Base-by-base conservation (phyloP, 2,113 vertebrate species). In the Datnioides undecimradiatus region DNA sequence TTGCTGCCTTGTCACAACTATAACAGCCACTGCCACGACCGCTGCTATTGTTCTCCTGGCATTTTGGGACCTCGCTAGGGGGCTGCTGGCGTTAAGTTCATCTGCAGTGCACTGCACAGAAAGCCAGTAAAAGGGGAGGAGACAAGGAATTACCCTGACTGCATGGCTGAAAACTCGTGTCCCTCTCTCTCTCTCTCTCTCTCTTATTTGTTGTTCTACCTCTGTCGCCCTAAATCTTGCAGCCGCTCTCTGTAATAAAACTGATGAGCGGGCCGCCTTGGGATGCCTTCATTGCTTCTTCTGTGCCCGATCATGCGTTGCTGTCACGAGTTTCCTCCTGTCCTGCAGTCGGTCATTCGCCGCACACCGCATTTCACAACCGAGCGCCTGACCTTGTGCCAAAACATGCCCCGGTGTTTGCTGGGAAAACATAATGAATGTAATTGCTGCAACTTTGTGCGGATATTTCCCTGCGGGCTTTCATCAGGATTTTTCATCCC, bases 401-500 rank as follows among this genome's bases (percentile, higher is more conserved):
- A 10, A 60, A 60, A 46, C 60, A 16, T 7, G 14, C 46, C 68
- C 5, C 2, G 48, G 16, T 49, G 8, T 77, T 79, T 60, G 51
- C 57, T 59, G 17, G 10, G 1, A 6, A 12, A n/a, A 72, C 80
- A 83, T 72, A 80, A 83, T 75, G 29, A 80, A 48, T 34, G 21
- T 66, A 57, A 85, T 73, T 77, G 68, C 51, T 34, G 3, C 36
- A 60, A 72, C 55, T 78, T 45, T 73, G 63, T 62, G 59, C 66
- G 8, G 25, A 70, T 82, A 51, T 88, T 73, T 79, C 82, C 63
- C 57, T 2, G 1, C 11, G 48, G 69, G 73, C 48, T 19, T 76
- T 85, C 64, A 84, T 91, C 84, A 34, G 48, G 73, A 60, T 43
- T 84, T 80, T 58, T 77, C 40, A 85, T 87, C 71, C 74, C 69